Percentiles rank a stretch among this genome's conserved stretches.
Evolutionary conservation across 2,113 vertebrate genomes (phyloP).

Genomic region (Macquaria ambigua): DNA sequence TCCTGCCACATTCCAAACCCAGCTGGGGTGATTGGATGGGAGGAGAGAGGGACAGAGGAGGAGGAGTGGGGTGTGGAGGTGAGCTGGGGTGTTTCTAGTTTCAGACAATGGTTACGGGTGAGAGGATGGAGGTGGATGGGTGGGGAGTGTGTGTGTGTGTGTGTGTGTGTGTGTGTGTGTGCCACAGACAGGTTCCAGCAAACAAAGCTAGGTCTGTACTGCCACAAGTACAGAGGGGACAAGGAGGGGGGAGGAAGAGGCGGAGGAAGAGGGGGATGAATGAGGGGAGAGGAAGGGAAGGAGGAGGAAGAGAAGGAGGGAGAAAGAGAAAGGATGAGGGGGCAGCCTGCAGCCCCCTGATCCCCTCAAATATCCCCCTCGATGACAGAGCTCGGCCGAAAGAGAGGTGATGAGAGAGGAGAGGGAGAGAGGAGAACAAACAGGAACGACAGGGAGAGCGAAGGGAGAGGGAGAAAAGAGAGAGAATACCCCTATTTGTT

Average conservation of each 20-base stretch:
- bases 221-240: slow-evolving; percentile 85
- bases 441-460: slow-evolving; percentile 75
- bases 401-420: slow-evolving; percentile 84
- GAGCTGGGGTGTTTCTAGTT: slow-evolving; percentile 81
- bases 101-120: slow-evolving; percentile 82
- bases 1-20: too few species aligned
- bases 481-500: slow-evolving; percentile 90
- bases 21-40: too few species aligned
- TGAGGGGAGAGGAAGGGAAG: slow-evolving; percentile 50
- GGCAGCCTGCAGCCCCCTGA: slow-evolving; percentile 86
- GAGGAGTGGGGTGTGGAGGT: slow-evolving; percentile 67
- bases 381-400: slow-evolving; percentile 90
- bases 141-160: slow-evolving; percentile 32
- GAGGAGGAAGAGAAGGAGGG: slow-evolving; percentile 62
- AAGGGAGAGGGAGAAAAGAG: slow-evolving; percentile 75
- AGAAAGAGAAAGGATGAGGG: slow-evolving; percentile 69
- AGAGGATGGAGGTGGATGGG: slow-evolving; percentile 73
- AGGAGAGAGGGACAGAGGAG: slow-evolving; percentile 60
- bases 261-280: slow-evolving; percentile 67
- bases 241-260: slow-evolving; percentile 37
- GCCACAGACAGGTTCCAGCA: slow-evolving; percentile 80
- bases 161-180: slow-evolving; percentile 39
- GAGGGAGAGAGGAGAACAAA: slow-evolving; percentile 75
- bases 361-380: slow-evolving; percentile 94
- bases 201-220: slow-evolving; percentile 93